Evolutionary conservation across 2,113 vertebrate genomes (phyloP).

Genomic region (Sinocyclocheilus rhinocerous): DNA sequence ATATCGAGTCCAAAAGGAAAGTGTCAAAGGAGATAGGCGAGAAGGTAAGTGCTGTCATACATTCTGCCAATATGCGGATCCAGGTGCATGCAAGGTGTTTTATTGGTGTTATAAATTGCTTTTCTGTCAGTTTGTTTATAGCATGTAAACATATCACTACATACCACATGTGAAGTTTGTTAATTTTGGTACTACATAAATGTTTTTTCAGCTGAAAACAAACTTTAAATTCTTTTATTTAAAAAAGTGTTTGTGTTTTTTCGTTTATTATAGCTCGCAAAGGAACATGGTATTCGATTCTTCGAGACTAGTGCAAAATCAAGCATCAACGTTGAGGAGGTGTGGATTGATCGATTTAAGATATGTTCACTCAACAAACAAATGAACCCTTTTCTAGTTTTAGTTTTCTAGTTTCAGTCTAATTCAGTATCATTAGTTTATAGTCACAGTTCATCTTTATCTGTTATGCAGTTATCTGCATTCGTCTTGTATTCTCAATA

Average conservation of each 20-base stretch:
- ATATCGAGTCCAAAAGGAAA: too few relatives aligned
- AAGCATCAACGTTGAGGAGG: slow-evolving; percentile 81
- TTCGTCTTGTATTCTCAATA: background rate
- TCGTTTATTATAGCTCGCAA: slow-evolving; percentile 79
- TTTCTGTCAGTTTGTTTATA: background rate
- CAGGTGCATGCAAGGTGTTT: background rate
- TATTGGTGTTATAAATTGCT: background rate
- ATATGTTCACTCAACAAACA: background rate
- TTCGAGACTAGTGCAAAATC: slow-evolving; percentile 93
- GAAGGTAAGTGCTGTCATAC: slow-evolving; percentile 75
- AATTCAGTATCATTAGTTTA: background rate
- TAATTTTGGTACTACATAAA: background rate
- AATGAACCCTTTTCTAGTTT: background rate
- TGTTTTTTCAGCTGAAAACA: background rate
- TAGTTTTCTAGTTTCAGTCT: background rate
- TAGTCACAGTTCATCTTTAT: background rate
- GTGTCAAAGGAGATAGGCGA: slow-evolving; percentile 78
- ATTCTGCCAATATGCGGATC: background rate
- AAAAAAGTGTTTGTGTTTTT: background rate
- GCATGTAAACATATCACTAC: background rate
- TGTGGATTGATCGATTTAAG: slow-evolving; percentile 53
- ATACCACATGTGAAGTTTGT: background rate
- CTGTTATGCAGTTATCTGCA: background rate
- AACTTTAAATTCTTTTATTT: background rate
- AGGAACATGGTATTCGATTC: slow-evolving; percentile 89